Evolutionary conservation across 2,797 vertebrate genomes (phyloP), one percentile per base, ranked within the genome.

Genomic region (Acanthornis magna): DNA sequence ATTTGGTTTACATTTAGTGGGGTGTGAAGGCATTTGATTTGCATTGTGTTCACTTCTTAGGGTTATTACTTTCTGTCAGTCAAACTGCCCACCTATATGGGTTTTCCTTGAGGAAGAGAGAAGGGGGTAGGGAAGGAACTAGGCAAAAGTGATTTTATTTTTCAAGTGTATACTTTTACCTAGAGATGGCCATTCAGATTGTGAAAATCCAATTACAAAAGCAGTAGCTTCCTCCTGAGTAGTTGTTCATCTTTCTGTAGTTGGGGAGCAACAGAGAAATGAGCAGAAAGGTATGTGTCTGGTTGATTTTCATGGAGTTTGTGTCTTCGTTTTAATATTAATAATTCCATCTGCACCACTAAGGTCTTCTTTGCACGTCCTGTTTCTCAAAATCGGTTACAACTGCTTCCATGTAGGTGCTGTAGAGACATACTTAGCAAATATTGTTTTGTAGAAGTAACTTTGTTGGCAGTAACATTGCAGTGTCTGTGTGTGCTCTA

Each of bases 141-240:
- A 60, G 29, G 19, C 2, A 10, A 53, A 32, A 77, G n/a, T 51
- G 25, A 0, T 10, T n/a, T 83, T 71, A 25, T 15, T 68, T 83
- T 77, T 89, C 17, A 36, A 25, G 34, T 36, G 13, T 83, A 16
- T 71, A 13, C 16, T 82, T 94, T 43, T 57, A 57, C 26, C 7
- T 53, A 4, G 13, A 88, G 32, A 10, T 61, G 26, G 23, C 38
- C 48, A 4, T 63, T 93, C 23, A 38, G 23, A 32, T 26, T 40
- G 23, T 93, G 80, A 80, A 84, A 88, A 81, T 80, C 34, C 23
- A 63, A 3, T 84, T 62, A 10, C 30, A 86, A 62, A 92, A 93
- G 53, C 45, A 50, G 36, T 67, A 42, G 20, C 13, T 87, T 75
- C 23, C 11, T 34, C 32, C 45, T 34, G 13, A 55, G 21, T 72